Evolutionary conservation across 2,113 vertebrate species (phyloP), one percentile per base, ranked within the genome.

Genomic region (Sisor rabdophorus): DNA sequence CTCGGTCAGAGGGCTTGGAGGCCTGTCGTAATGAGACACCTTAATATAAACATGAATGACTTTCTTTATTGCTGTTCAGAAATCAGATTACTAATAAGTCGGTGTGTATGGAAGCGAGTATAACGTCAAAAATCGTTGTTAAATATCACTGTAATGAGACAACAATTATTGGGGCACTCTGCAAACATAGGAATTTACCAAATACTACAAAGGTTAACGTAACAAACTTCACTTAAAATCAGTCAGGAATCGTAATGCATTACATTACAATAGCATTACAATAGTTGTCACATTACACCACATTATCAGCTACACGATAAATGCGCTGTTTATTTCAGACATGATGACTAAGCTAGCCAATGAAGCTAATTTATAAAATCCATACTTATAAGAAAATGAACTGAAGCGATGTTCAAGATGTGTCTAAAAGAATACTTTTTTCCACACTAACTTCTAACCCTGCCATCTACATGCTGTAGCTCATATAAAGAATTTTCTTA

Each of bases 1-100:
- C 30, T 77, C 47, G n/a, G 48, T 69, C 28, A 50, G 47, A 71
- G 56, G 67, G 76, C 56, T 71, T 61, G 67, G 44, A 68, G 19
- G 13, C 67, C 67, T 52, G 47, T 40, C 44, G 44, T 77, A 77
- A 77, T 71, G 47, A 40, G 67, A 77, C 75, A 71, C 44, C 65
- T 69, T 52, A 67, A 71, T 61, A 70, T 77, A 55, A 76, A 70
- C 19, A 58, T 7, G 40, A 60, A 50, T 59, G 15, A 48, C 54
- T 69, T 26, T 50, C 22, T 52, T 69, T 77, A 70, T 16, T 56
- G 75, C 40, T 32, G 13, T 70, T 70, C 44, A 26, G 15, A 36
- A 77, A 26, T 26, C 55, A 28, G 17, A 71, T 28, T 8, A 11
- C 15, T 28, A 40, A 54, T 61, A 32, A 53, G 28, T 60, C 3